Base-by-base conservation (phyloP, 2,113 vertebrate genomes). In the Tapirus terrestris region DNA sequence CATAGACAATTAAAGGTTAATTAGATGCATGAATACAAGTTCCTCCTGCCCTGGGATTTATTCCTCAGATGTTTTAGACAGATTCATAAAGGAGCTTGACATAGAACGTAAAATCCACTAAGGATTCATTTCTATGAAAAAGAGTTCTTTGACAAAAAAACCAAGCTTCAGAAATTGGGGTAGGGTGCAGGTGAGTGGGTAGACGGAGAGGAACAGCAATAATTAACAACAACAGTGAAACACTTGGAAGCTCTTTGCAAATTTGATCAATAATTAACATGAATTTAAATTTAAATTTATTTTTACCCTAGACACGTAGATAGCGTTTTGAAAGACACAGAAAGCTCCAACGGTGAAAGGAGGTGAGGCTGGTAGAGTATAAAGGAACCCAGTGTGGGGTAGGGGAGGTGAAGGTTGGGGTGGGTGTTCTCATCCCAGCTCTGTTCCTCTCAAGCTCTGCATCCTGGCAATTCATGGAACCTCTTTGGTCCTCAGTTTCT, bases 1-100 rank as follows among this genome's bases (percentile, higher is more conserved):
- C 43, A 93, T 58, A 96, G 85, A 91, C 48, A 96, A 94, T 91
- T 93, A 97, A 97, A 98, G 95, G 90, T 98, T 97, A 97, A 98
- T 98, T 87, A 95, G 92, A 97, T 96, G 60, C 29, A 9, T 68
- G 68, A 94, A 94, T 91, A 72, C 87, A 92, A 73, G 53, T 81
- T 83, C 48, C 48, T 88, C 20, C 79, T 89, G 75, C 70, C 10
- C 45, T 88, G 75, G 80, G 89, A 96, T 97, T 97, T 97, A 88
- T 53, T 94, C 33, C 43, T 95, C n/a, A 72, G 79, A 83, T 91
- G 13, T 72, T 97, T 94, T 45, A 89, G 93, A 92, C 6, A 72
- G 70, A 92, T 89, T 96, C 87, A 96, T 88, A 88, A 61, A 53
- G 67, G 58, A 94, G 13, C 4, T 80, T 97, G 79, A 76, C 75